A percentile compares a stretch with the other conserved stretches of the same genome.
phyloP scores from a whole-genome alignment of 2,888 invertebrate species.

The Dendrolimus pini region DNA sequence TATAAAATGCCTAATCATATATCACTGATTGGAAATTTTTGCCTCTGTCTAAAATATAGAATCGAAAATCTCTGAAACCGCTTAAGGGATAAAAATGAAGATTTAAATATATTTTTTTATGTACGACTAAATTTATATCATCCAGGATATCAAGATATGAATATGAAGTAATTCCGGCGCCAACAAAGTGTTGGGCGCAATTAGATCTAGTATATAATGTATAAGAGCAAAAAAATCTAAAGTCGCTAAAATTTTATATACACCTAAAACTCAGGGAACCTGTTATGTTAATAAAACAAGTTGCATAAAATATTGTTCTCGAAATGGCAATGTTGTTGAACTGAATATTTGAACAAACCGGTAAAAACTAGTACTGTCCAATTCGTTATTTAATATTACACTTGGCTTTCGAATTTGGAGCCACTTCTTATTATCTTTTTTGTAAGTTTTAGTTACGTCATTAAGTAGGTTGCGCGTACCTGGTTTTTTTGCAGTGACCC shows the following conservation, averaged over 20 bases:
- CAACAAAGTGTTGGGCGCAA: too few relatives aligned
- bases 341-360: not conserved
- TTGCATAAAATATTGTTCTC: conserved; percentile 8
- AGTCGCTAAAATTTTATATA: not conserved
- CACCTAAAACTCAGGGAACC: conserved; percentile 5
- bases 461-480: not conserved
- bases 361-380: conserved; percentile 4
- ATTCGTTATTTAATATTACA: not conserved
- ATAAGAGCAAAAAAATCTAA: too few relatives aligned
- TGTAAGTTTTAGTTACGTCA: not conserved
- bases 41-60: too few relatives aligned
- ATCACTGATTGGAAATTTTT: too few relatives aligned
- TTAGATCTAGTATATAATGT: too few relatives aligned
- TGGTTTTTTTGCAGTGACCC: not conserved
- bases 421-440: not conserved
- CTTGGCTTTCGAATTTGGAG: conserved; percentile 1
- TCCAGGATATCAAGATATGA: too few relatives aligned
- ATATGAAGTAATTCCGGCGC: too few relatives aligned
- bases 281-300: conserved; percentile 10
- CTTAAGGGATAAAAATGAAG: too few relatives aligned
- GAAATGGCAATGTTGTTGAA: conserved; percentile 3
- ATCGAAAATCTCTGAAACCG: too few relatives aligned
- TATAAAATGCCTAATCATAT: too few relatives aligned
- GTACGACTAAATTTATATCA: too few relatives aligned
- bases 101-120: too few relatives aligned